phyloP scores from a whole-genome alignment of 2,888 invertebrate species.

The Andrena trimmerana region DNA sequence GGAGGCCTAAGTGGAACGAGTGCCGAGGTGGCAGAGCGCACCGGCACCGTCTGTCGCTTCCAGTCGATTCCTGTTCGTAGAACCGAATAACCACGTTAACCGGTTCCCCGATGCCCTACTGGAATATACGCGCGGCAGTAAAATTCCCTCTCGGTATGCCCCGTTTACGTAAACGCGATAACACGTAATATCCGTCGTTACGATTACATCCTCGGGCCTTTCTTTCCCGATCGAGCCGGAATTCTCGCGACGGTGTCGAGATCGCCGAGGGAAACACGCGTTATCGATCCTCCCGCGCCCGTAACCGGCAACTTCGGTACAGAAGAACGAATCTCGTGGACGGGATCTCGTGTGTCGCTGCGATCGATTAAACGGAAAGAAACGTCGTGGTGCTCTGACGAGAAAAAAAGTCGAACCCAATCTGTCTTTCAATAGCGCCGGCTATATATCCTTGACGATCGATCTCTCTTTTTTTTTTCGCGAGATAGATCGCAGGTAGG shows the following conservation, averaged over 20 bases:
- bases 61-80: slow-evolving; percentile 18
- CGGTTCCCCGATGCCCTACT: slow-evolving; percentile 62
- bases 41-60: neutral
- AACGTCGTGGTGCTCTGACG: neutral
- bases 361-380: neutral
- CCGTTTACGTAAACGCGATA: slow-evolving; percentile 61
- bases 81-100: slow-evolving; percentile 65
- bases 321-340: neutral
- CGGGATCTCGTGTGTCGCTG: neutral
- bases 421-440: neutral
- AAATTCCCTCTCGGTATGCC: slow-evolving; percentile 71
- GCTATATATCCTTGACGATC: slow-evolving; percentile 27
- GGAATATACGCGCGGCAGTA: slow-evolving; percentile 42
- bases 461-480: slow-evolving; percentile 38
- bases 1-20: slow-evolving; percentile 3
- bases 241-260: neutral
- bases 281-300: neutral
- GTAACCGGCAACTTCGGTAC: too few species aligned
- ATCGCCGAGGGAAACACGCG: slow-evolving; percentile 4
- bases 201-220: slow-evolving; percentile 38
- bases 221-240: slow-evolving; percentile 11
- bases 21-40: neutral
- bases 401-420: neutral
- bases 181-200: slow-evolving; percentile 58
- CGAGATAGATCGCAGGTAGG: slow-evolving; percentile 70